Conservation (phyloP, 1,140 invertebrate species). For the Saxidomus purpurata region DNA sequence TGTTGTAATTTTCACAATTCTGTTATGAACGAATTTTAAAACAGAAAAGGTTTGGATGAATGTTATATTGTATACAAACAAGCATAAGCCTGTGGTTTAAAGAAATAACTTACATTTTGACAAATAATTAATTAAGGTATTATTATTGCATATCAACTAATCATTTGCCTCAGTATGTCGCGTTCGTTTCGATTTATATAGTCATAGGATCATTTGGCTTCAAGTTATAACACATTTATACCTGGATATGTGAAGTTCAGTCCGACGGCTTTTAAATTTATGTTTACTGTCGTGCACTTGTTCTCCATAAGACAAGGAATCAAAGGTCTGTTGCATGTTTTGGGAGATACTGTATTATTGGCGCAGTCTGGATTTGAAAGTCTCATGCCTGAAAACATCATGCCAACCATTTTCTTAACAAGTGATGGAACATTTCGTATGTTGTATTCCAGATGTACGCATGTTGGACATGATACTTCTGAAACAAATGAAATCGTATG, state of each 20-base stretch:
- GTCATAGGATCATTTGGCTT: too few relatives aligned
- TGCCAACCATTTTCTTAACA: not conserved
- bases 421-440: not conserved
- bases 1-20: too few relatives aligned
- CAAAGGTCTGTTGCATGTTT: not conserved
- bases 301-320: not conserved
- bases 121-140: too few relatives aligned
- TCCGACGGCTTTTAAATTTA: not conserved
- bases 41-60: too few relatives aligned
- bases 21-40: too few relatives aligned
- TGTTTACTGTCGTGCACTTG: not conserved
- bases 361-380: not conserved
- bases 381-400: not conserved
- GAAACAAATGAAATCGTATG: not conserved
- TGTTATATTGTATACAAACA: too few relatives aligned
- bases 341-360: not conserved
- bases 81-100: too few relatives aligned
- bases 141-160: too few relatives aligned
- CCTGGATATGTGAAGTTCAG: not conserved
- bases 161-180: too few relatives aligned
- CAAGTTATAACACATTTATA: not conserved
- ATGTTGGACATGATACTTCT: not conserved
- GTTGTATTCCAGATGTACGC: not conserved
- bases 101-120: too few relatives aligned
- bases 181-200: too few relatives aligned